Evolutionary conservation across 2,797 vertebrate species (phyloP), one percentile per base, ranked within the genome.

Genomic region (Microchirus variegatus): DNA sequence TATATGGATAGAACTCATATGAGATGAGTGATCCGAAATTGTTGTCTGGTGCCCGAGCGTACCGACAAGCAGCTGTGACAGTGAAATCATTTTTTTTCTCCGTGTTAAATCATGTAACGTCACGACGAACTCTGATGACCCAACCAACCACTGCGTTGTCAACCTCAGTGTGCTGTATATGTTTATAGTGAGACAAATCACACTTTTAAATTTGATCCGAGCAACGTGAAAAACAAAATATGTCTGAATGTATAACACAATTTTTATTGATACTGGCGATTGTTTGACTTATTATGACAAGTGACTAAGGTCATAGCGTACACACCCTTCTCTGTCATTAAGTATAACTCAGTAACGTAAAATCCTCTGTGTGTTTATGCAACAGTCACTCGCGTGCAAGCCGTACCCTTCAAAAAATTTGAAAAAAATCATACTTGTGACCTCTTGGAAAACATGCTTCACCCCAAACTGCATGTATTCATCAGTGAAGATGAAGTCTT

Each of bases 231-330:
- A 70, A 77, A 59, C 16, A 1, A 53, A 59, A 37, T 41, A 48
- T 55, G 64, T 67, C 43, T 47, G 59, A 67, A 65, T 46, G 59
- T 54, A 59, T 67, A 65, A 77, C 51, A 42, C 38, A 35, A 54
- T 62, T 64, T 59, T 16, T 67, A 75, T 61, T 53, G 47, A 63
- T 55, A 55, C 17, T 40, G 47, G 31, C 47, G 49, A 63, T 55
- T 70, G 63, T 61, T 73, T 80, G 66, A 75, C 69, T 75, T 60
- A 66, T 63, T 56, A 52, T 60, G 64, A 73, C 61, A 81, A 61
- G 58, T 53, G 70, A 75, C 53, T 66, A 35, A 72, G 69, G 69
- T 78, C 71, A 74, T 59, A 54, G 43, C 55, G 61, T 45, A 59
- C 31, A 49, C 54, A 37, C 46, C 47, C 52, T 49, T 48, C 46